Conservation (phyloP, 2,113 vertebrate genomes). For the Proterorhinus semilunaris region DNA sequence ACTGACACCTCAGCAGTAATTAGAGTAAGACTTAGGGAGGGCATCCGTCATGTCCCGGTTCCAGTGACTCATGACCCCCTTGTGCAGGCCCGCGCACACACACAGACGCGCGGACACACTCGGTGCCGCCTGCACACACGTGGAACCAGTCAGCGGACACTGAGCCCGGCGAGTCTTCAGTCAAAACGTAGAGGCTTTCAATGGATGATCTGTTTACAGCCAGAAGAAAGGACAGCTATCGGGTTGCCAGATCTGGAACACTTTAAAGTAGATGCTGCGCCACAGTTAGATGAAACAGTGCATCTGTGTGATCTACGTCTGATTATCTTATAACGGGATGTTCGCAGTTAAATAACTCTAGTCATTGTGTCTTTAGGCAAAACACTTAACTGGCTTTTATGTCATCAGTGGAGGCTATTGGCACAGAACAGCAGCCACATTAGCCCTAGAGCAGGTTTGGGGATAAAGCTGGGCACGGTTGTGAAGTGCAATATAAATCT, state of each 20-base stretch:
- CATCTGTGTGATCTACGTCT: conserved; percentile 54
- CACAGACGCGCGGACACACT: conserved; percentile 32
- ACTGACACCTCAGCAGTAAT: conserved; percentile 68
- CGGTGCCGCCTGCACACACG: conserved; percentile 64
- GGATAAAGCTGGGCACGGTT: not conserved
- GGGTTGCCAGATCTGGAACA: conserved; percentile 71
- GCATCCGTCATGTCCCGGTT: conserved; percentile 59
- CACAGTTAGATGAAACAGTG: conserved; percentile 62
- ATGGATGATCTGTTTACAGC: conserved; percentile 75
- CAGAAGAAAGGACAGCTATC: conserved; percentile 67
- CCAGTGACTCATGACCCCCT: conserved; percentile 70
- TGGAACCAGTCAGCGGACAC: conserved; percentile 73
- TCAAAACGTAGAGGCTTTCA: conserved; percentile 68
- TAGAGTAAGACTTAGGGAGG: conserved; percentile 66
- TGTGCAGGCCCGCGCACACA: conserved; percentile 20
- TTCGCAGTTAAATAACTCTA: not conserved
- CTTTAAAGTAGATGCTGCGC: conserved; percentile 66
- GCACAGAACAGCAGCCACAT: not conserved
- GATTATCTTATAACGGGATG: not conserved
- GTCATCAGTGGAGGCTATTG: too few species aligned
- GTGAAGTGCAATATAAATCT: too few species aligned
- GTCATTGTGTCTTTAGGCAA: not conserved
- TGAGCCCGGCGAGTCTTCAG: conserved; percentile 61
- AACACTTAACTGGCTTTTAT: not conserved
- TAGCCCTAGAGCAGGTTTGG: not conserved